A percentile compares a stretch with the other conserved stretches of the same genome.
These are phyloP conservation scores for Halcyon malimbica DNA, from an alignment of 2,113 vertebrate genomes.

Conservation along the genomic window DNA sequence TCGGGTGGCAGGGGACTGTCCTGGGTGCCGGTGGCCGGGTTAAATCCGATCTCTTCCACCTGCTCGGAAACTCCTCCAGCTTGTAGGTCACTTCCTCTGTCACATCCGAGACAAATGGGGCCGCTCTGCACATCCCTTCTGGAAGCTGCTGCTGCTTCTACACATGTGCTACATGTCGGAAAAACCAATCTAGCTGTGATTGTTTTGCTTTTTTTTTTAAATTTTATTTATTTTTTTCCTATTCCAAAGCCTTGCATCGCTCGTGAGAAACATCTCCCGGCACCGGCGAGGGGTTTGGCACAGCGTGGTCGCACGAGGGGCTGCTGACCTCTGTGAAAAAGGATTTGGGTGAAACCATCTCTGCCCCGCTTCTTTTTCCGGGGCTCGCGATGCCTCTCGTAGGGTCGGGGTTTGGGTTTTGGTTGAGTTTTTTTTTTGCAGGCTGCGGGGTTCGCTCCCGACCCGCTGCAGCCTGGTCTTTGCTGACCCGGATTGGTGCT, in stretches of 20 bases:
- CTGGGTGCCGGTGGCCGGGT: not conserved
- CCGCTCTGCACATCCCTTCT: not conserved
- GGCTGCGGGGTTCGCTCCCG: not conserved
- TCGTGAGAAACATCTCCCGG: not conserved
- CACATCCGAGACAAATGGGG: not conserved
- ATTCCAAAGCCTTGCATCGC: fast-evolving
- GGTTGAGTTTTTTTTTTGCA: not conserved
- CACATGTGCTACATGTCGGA: not conserved
- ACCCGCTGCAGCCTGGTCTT: not conserved
- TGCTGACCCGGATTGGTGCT: fast-evolving
- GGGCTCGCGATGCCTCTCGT: fast-evolving
- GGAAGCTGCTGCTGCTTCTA: not conserved
- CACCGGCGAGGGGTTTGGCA: not conserved
- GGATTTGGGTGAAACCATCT: not conserved
- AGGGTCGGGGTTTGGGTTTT: not conserved
- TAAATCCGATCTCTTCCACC: not conserved
- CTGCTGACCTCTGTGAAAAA: not conserved
- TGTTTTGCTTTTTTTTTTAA: too few relatives aligned
- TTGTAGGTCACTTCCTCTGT: slow-evolving; percentile 38
- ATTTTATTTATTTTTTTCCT: not conserved
- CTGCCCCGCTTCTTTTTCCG: not conserved
- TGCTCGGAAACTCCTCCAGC: slow-evolving; percentile 25
- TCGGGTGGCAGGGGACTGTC: not conserved
- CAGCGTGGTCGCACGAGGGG: not conserved
- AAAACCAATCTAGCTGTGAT: not conserved